Evolutionary conservation across 2,113 vertebrate species (phyloP), one percentile per base, ranked within the genome.

Genomic region (Leptobrachium leishanense): DNA sequence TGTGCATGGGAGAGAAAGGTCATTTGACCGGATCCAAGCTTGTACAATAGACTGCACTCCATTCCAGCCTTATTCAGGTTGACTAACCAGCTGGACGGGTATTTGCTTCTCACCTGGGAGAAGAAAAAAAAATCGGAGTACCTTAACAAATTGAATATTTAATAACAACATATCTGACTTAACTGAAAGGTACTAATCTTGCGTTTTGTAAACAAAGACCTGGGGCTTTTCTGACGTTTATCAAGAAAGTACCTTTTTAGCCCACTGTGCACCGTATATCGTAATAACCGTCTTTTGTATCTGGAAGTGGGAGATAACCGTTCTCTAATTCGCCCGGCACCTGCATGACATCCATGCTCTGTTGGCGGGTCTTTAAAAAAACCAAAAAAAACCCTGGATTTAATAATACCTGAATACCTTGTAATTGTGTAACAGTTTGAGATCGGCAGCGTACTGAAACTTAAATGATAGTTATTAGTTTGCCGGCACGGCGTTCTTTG

Each of bases 401-500:
- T 79, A 73, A 79, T 73, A 72, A 79, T 43, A 79, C 69, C 70
- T 79, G 44, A 79, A 73, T 44, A 57, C 69, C 70, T 73, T 31
- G 77, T 67, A 79, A 79, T 79, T 79, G 77, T 54, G 8, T 40
- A 66, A 79, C 77, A 67, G 69, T 43, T 50, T 79, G 77, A 72
- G 70, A 73, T 57, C 62, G 2, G 77, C 0, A 11, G 77, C 42
- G 65, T 63, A 57, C 44, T 72, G 43, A 43, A 41, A 43, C 44
- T 54, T 67, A 67, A 79, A 79, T 73, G 70, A 73, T 79, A 73
- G 77, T 79, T 66, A 79, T 79, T 79, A 79, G 77, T 6, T 40
- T 5, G 69, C 15, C 44, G 39, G 39, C 6, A 59, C 68, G 2
- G 57, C 43, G 41, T 63, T 54, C 68, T 43, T 57, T 43, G 40